These are phyloP conservation scores for Elgonia sp. DNA, from an alignment of 2,888 invertebrate species.

Conservation along the genomic window DNA sequence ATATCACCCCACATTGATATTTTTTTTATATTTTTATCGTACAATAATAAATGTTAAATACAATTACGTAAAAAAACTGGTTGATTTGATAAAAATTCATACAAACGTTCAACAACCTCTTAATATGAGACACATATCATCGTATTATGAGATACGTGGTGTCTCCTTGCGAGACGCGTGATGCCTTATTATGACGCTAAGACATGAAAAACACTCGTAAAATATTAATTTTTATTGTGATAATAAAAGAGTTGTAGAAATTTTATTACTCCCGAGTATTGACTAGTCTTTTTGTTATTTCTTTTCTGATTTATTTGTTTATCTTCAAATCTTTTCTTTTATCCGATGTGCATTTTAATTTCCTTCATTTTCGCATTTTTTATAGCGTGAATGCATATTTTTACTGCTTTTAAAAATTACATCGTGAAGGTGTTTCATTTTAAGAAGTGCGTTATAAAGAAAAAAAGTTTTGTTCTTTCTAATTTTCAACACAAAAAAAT, in stretches of 20 bases:
- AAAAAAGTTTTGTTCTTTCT: too few species aligned
- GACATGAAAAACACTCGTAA: slow-evolving; percentile 53
- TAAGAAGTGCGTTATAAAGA: too few species aligned
- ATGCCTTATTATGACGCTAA: slow-evolving; percentile 42
- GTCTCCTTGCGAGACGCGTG: slow-evolving; percentile 30
- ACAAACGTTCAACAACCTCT: slow-evolving; percentile 53
- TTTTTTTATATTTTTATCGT: background rate
- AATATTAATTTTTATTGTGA: slow-evolving; percentile 37
- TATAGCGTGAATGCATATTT: too few species aligned
- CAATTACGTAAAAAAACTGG: slow-evolving; percentile 44
- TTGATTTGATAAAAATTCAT: slow-evolving; percentile 38
- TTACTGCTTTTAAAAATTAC: too few species aligned
- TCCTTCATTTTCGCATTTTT: background rate
- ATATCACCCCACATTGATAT: too few species aligned
- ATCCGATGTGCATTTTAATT: too few species aligned
- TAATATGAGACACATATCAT: slow-evolving; percentile 50
- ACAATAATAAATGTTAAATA: background rate
- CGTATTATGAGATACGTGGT: slow-evolving; percentile 45
- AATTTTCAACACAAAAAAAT: too few species aligned
- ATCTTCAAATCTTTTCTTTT: too few species aligned
- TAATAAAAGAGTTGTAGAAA: slow-evolving; percentile 40
- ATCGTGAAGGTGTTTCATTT: too few species aligned
- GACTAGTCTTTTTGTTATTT: background rate
- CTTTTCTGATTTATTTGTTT: slow-evolving; percentile 1
- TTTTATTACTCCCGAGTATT: slow-evolving; percentile 38